phyloP scores from a whole-genome alignment of 2,113 vertebrate species.

The Cavia porcellus region DNA sequence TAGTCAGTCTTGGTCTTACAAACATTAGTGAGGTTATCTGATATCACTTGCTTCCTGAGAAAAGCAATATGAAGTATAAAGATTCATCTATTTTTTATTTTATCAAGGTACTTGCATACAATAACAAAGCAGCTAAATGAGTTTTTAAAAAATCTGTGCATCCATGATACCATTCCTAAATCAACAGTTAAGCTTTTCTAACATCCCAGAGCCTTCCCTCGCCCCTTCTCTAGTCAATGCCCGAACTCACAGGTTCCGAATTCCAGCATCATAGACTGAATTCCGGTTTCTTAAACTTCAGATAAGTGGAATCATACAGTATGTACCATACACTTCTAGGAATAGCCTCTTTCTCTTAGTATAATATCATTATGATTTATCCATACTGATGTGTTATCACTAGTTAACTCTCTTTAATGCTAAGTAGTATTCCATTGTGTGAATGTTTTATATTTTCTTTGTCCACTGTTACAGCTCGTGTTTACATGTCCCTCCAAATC shows the following conservation, averaged over 20 bases:
- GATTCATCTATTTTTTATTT: background rate
- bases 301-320: background rate
- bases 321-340: background rate
- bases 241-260: background rate
- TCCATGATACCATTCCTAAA: background rate
- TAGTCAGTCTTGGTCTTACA: background rate
- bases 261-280: background rate
- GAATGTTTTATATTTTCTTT: constrained; percentile 42
- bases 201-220: background rate
- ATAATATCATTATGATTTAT: background rate
- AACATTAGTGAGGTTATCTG: background rate
- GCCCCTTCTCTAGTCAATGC: background rate
- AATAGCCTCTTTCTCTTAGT: background rate
- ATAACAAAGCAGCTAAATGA: background rate
- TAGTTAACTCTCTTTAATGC: constrained; percentile 17
- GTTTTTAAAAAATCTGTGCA: background rate
- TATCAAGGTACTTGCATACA: background rate
- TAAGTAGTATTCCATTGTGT: background rate
- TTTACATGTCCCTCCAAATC: background rate
- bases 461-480: background rate
- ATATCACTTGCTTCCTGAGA: background rate
- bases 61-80: background rate
- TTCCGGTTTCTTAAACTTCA: background rate
- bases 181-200: constrained; percentile 10
- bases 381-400: background rate